Percentiles rank a stretch among this genome's conserved stretches.
These are phyloP conservation scores for Lithobates pipiens DNA, from an alignment of 2,797 vertebrate species.

Conservation along the genomic window DNA sequence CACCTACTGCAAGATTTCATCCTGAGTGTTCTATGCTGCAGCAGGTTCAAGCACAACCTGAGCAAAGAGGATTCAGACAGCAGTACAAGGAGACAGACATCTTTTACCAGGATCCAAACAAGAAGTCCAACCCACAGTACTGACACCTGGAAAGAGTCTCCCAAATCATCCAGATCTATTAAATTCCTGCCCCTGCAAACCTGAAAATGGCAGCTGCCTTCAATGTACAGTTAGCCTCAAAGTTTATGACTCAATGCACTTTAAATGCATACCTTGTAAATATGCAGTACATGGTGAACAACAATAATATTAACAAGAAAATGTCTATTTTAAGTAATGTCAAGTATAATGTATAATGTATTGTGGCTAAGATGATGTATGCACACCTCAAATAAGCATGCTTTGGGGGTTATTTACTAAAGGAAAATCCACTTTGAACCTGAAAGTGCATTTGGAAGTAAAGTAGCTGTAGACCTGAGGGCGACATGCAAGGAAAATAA, in stretches of 20 bases:
- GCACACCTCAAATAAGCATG: not conserved
- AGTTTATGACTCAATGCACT: not conserved
- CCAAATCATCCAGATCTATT: conserved; percentile 75
- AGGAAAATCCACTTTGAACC: no score
- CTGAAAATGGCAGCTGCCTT: conserved; percentile 58
- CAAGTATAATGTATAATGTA: not conserved
- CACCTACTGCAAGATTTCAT: conserved; percentile 93
- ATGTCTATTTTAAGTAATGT: not conserved
- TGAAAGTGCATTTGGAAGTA: no score
- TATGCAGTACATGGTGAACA: conserved; percentile 1
- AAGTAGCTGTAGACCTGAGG: no score
- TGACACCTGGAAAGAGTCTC: conserved; percentile 82
- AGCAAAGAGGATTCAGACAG: conserved; percentile 92
- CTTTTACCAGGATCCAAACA: conserved; percentile 83
- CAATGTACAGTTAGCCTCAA: not conserved
- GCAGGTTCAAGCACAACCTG: conserved; percentile 73
- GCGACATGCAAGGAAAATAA: no score
- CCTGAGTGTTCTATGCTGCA: conserved; percentile 84
- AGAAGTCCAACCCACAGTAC: conserved; percentile 85
- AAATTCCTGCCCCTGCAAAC: conserved; percentile 73
- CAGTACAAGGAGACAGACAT: conserved; percentile 85
- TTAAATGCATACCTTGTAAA: conserved; percentile 20
- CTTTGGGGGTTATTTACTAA: no score
- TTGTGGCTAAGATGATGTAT: conserved; percentile 1
- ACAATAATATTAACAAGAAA: not conserved